Evolutionary conservation across 2,888 invertebrate species (phyloP).

Genomic region (Enoplolaimus lenunculus): DNA sequence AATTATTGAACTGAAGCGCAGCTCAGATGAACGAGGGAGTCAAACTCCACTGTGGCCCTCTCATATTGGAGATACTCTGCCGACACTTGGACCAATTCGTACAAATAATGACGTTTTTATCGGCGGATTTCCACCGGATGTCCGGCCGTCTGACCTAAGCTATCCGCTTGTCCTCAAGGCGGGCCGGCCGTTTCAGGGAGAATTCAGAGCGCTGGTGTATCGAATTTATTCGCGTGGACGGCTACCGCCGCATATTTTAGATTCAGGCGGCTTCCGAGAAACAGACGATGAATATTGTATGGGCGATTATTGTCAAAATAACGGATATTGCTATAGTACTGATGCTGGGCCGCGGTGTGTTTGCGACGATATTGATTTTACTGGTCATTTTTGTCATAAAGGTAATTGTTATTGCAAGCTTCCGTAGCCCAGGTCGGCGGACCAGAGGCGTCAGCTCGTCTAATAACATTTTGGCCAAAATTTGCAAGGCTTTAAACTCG

Average conservation of each 20-base stretch:
- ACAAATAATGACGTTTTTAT: conserved; percentile 84
- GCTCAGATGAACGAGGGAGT: conserved; percentile 54
- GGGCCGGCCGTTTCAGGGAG: conserved; percentile 48
- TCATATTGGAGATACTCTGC: no score
- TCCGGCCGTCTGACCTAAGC: conserved; percentile 31
- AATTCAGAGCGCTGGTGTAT: conserved; percentile 69
- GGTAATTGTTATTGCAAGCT: no score
- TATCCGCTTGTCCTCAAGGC: conserved; percentile 35
- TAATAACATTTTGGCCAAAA: no score
- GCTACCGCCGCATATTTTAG: conserved; percentile 63
- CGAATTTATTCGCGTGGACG: conserved; percentile 58
- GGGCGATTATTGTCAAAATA: conserved; percentile 69
- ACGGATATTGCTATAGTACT: conserved; percentile 85
- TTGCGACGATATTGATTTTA: conserved; percentile 77
- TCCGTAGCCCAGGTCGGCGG: no score
- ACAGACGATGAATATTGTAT: conserved; percentile 54
- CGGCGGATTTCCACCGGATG: conserved; percentile 72
- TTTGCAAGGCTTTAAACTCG: no score
- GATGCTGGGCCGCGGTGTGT: conserved; percentile 88
- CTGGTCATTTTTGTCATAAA: conserved; percentile 83
- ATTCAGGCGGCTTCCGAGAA: conserved; percentile 46
- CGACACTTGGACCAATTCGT: conserved; percentile 65
- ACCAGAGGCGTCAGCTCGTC: no score
- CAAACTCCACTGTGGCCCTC: conserved; percentile 54
- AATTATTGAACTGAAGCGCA: conserved; percentile 41